Conservation (phyloP, 2,797 vertebrate genomes). For the Orestias chungarensis region DNA sequence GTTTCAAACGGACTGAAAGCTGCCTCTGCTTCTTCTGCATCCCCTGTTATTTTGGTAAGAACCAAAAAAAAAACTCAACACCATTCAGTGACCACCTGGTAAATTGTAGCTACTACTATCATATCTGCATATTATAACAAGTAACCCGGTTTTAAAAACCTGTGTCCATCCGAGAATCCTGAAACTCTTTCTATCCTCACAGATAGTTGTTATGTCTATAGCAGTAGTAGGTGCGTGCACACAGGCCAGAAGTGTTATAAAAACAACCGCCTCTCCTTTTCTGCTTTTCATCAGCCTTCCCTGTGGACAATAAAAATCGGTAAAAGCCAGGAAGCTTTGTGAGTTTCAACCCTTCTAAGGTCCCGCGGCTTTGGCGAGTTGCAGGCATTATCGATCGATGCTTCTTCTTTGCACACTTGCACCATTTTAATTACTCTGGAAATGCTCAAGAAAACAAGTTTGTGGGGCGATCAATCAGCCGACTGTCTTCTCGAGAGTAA, state of each 20-base stretch:
- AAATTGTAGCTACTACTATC: not conserved
- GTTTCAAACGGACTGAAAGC: not conserved
- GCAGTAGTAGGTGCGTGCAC: constrained; percentile 27
- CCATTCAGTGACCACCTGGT: not conserved
- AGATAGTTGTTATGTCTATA: constrained; percentile 29
- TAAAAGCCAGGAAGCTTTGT: constrained; percentile 2
- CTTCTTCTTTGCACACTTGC: constrained; percentile 38
- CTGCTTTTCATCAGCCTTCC: constrained; percentile 8
- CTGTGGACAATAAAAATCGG: constrained; percentile 10
- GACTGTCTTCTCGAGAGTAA: constrained; percentile 37
- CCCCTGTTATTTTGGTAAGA: not conserved
- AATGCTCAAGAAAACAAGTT: constrained; percentile 50
- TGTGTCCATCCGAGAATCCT: constrained; percentile 25
- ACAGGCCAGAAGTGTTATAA: not conserved
- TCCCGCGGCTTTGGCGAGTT: constrained; percentile 28
- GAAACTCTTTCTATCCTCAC: constrained; percentile 32
- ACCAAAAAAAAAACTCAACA: not conserved
- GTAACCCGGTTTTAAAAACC: constrained; percentile 7
- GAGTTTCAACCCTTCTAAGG: constrained; percentile 8
- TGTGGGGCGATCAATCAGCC: constrained; percentile 54
- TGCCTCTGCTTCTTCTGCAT: not conserved
- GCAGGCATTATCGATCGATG: constrained; percentile 33
- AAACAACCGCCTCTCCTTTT: constrained; percentile 23
- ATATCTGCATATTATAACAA: not conserved
- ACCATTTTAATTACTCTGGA: constrained; percentile 27